Evolutionary conservation across 2,888 invertebrate species (phyloP).

Genomic region (Litoditis marina): DNA sequence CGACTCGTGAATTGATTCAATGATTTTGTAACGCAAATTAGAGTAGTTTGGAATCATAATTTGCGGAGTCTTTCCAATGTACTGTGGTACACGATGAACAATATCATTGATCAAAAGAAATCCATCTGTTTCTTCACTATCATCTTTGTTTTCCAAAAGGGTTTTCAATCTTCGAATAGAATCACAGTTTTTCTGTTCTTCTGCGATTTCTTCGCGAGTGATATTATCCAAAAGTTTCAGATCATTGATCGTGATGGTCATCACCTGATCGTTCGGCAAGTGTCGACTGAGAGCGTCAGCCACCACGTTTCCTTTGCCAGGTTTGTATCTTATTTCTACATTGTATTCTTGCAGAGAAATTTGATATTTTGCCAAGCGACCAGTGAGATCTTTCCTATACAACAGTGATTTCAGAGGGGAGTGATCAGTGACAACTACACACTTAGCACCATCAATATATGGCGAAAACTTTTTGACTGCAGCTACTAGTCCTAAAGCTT

Average conservation of each 20-base stretch:
- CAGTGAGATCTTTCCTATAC: constrained; percentile 5
- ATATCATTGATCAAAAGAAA: not conserved
- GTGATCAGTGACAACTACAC: constrained; percentile 19
- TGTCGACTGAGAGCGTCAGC: constrained; percentile 13
- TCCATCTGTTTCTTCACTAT: not conserved
- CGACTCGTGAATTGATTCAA: not conserved
- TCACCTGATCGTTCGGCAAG: no score
- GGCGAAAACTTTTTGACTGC: constrained; percentile 19
- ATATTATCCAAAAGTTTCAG: no score
- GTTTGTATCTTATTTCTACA: constrained; percentile 16
- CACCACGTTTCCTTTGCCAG: constrained; percentile 15
- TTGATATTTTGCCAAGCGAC: constrained; percentile 14
- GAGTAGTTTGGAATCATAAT: not conserved
- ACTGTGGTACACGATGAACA: not conserved
- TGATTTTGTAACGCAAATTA: not conserved
- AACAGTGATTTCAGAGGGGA: constrained; percentile 16
- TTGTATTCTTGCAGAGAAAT: constrained; percentile 9
- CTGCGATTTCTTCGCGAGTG: no score
- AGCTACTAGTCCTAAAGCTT: constrained; percentile 17
- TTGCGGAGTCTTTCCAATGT: not conserved
- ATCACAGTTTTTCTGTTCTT: no score
- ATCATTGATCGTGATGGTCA: no score
- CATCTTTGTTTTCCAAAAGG: no score
- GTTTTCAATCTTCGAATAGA: no score
- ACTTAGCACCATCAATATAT: constrained; percentile 18